A percentile compares a stretch with the other conserved stretches of the same genome.
Evolutionary conservation across 2,113 vertebrate species (phyloP).

Genomic region (Vanacampus margaritifer): DNA sequence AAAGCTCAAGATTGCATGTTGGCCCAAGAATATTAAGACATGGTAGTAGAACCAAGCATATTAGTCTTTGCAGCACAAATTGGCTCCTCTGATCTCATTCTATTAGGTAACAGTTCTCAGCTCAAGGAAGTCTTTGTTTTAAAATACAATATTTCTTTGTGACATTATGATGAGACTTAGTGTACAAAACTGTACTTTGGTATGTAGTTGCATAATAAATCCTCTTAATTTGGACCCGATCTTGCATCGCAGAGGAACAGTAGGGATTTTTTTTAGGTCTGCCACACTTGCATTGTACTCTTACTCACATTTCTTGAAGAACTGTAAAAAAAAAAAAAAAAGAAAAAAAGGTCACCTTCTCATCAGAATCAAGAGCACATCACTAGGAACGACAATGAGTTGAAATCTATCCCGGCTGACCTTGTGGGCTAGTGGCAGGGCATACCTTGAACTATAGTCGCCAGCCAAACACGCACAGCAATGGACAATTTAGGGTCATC

Average conservation of each 20-base stretch:
- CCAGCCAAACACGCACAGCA: no score
- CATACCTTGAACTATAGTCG: no score
- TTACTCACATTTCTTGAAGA: neutral
- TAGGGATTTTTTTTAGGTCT: neutral
- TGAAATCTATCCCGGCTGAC: no score
- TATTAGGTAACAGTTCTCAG: slow-evolving; percentile 27
- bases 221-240: neutral
- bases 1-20: no score
- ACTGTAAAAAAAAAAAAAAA: neutral
- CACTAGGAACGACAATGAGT: no score
- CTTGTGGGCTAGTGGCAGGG: no score
- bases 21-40: no score
- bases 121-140: slow-evolving; percentile 40
- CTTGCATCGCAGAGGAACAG: neutral
- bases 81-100: neutral
- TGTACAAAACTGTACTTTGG: slow-evolving; percentile 5
- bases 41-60: slow-evolving; percentile 14
- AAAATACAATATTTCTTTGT: slow-evolving; percentile 2
- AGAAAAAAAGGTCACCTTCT: neutral
- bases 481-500: no score
- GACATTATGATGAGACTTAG: slow-evolving; percentile 23
- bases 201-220: slow-evolving; percentile 21
- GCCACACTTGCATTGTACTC: neutral
- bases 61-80: neutral
- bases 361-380: no score